Evolutionary conservation across 2,797 vertebrate species (phyloP), one percentile per base, ranked within the genome.

Genomic region (Euphonia xanthogaster): DNA sequence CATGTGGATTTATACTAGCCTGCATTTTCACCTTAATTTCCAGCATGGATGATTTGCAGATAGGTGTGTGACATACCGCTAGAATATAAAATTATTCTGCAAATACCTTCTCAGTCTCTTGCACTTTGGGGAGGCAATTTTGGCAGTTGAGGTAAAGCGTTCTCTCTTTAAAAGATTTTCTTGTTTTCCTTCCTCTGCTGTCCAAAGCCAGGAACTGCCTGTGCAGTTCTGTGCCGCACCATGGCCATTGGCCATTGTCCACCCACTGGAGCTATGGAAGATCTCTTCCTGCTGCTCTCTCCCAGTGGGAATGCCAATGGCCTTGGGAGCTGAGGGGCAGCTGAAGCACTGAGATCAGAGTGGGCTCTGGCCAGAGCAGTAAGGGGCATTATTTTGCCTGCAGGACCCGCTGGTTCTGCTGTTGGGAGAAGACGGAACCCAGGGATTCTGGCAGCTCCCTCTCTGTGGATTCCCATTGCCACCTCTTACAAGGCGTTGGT

Each of bases 381-480:
- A 31, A 55, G 39, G 31, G 51, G 1, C 2, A 0, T 47, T 50
- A 20, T 68, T 78, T 75, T 66, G 4, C 13, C 16, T 65, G 28
- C 55, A 53, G 51, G 60, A 90, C 23, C 63, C 45, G 23, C 11
- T 35, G 27, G 48, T 24, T 88, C 63, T 60, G 31, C 73, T 13
- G 2, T 7, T 0, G 3, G 39, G 17, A n/a, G 12, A 35, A 44
- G 23, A 33, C 1, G 5, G 35, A 30, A 13, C 11, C 7, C 23
- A 2, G 11, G 22, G 27, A 13, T n/a, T 70, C 51, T 39, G 78
- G n/a, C 71, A 82, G 21, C 47, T 10, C 18, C 0, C 14, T 28
- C 9, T 33, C 31, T 2, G 0, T 8, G 33, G 24, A 9, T 54
- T 57, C 33, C n/a, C 14, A 1, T 20, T 0, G 0, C 42, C 1